Base-by-base conservation (phyloP, 2,113 vertebrate genomes). In the Cromileptes altivelis region DNA sequence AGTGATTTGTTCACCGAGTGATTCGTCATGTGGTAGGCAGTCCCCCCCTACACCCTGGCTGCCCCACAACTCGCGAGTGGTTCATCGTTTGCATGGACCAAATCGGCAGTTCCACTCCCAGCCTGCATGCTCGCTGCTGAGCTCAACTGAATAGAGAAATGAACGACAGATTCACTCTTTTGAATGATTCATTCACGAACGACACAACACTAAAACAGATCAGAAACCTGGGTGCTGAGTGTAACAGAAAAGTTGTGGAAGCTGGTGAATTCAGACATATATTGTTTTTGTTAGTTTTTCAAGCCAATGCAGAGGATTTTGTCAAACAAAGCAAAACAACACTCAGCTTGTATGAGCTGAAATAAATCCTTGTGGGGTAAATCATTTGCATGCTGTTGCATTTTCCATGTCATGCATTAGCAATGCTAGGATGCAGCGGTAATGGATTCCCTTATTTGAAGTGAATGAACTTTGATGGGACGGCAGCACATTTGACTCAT, bases 381-480 rank as follows among this genome's bases (percentile, higher is more conserved):
- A 57, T 27, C 40, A 68, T 86, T 61, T 78, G 53, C 80, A 70
- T 68, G 53, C 30, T 2, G 49, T 33, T 21, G 25, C 69, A 40
- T 67, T 64, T 47, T 18, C 37, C 49, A 14, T 27, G 45, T 0
- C 5, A 58, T 56, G 60, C 60, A 23, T 65, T 42, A 61, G 62
- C 62, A 52, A 53, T 53, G 62, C 70, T 58, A 27, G 55, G 52
- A 60, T 37, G 65, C 76, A 8, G 33, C 85, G 6, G 70, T 62
- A 73, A 82, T 67, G 67, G 50, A 70, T 74, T 79, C 53, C 53
- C 56, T 23, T 64, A 65, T 67, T 53, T 70, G 82, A 81, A 73
- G 74, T 47, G 70, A 81, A 76, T 47, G 65, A 64, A 72, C 61
- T 64, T 60, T 71, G 81, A 82, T 75, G 72, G 79, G 84, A 80